These are phyloP conservation scores for Drosophila rhopaloa DNA, from an alignment of 1,140 invertebrate species.

Conservation along the genomic window DNA sequence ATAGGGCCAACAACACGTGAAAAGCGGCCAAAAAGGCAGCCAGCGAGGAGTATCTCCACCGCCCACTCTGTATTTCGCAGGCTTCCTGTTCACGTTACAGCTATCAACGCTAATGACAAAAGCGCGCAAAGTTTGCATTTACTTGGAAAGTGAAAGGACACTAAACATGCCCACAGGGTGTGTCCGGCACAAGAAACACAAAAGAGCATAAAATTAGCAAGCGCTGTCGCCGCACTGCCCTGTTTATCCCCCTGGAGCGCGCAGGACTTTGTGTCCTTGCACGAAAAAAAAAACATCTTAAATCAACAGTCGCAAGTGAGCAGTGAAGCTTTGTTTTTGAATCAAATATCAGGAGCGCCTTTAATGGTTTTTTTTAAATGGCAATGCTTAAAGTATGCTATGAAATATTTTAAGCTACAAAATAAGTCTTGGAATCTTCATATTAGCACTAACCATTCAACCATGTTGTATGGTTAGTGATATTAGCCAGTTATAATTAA, in stretches of 20 bases:
- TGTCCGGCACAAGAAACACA: conserved; percentile 79
- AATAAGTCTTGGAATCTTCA: too few relatives aligned
- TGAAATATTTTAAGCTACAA: too few relatives aligned
- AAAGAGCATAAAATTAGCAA: conserved; percentile 82
- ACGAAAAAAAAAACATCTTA: conserved; percentile 4
- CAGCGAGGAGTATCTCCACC: conserved; percentile 34
- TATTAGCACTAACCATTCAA: too few relatives aligned
- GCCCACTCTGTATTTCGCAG: conserved; percentile 7
- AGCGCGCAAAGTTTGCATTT: conserved; percentile 80
- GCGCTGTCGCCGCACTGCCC: conserved; percentile 42
- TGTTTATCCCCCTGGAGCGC: conserved; percentile 15
- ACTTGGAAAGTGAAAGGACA: conserved; percentile 54
- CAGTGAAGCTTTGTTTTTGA: not conserved
- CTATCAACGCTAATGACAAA: conserved; percentile 82
- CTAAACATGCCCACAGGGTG: conserved; percentile 78
- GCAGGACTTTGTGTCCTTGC: conserved; percentile 55
- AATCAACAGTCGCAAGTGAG: not conserved
- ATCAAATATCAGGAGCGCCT: too few relatives aligned
- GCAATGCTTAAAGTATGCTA: too few relatives aligned
- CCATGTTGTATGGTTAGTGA: too few relatives aligned
- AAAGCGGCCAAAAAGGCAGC: conserved; percentile 74
- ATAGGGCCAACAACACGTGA: conserved; percentile 68
- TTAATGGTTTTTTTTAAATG: not conserved
- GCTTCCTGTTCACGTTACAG: conserved; percentile 58
- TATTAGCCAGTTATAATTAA: too few relatives aligned